A percentile compares a stretch with the other conserved stretches of the same genome.
These are phyloP conservation scores for Ceryle rudis DNA, from an alignment of 2,797 vertebrate species.

Conservation along the genomic window DNA sequence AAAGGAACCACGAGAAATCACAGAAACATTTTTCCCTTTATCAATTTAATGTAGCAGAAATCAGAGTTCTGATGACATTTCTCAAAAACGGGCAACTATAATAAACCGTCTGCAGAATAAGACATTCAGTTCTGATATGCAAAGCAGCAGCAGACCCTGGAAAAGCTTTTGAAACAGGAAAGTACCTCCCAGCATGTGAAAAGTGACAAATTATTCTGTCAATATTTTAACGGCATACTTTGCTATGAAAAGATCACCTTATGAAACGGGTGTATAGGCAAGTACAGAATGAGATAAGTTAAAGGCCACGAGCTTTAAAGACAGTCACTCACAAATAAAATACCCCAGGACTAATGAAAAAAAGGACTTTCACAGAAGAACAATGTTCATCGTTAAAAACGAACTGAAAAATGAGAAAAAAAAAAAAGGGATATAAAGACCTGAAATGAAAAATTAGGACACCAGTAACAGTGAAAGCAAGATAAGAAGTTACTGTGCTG, in stretches of 20 bases:
- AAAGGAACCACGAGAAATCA: slow-evolving; percentile 30
- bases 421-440: background rate
- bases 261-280: background rate
- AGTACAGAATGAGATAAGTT: slow-evolving; percentile 24
- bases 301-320: slow-evolving; percentile 20
- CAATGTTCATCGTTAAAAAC: background rate
- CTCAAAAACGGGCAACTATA: slow-evolving; percentile 32
- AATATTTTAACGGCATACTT: slow-evolving; percentile 55
- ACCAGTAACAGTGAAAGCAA: slow-evolving; percentile 17
- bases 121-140: slow-evolving; percentile 57
- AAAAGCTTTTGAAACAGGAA: slow-evolving; percentile 28
- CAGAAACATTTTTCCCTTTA: slow-evolving; percentile 31
- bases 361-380: slow-evolving; percentile 13
- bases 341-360: background rate
- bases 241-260: slow-evolving; percentile 40
- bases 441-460: slow-evolving; percentile 23
- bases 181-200: slow-evolving; percentile 38
- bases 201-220: slow-evolving; percentile 57
- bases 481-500: background rate
- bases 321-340: slow-evolving; percentile 5
- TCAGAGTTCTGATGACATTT: slow-evolving; percentile 49
- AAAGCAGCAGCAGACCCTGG: slow-evolving; percentile 42
- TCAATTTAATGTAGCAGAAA: slow-evolving; percentile 46
- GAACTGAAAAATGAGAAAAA: background rate
- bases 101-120: slow-evolving; percentile 29